Conservation (phyloP, 2,888 invertebrate genomes). For the Calliopum simillimum region DNA sequence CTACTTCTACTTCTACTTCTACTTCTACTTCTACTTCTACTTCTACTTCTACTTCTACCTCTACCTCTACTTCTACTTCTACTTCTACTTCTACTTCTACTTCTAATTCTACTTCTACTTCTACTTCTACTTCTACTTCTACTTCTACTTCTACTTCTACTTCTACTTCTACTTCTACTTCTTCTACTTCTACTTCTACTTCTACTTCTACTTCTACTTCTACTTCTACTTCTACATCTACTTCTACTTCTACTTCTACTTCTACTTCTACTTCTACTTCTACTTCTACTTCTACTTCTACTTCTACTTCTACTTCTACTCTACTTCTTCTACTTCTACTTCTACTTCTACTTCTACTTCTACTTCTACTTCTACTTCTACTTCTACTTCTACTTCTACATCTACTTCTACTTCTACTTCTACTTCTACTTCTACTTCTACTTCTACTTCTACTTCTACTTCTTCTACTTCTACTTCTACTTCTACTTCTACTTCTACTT, state of each 20-base stretch:
- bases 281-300: constrained; percentile 32
- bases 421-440: constrained; percentile 32
- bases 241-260: constrained; percentile 19
- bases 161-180: constrained; percentile 33
- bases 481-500: constrained; percentile 26
- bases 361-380: constrained; percentile 29
- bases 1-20: constrained; percentile 34
- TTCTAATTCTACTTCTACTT: constrained; percentile 34
- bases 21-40: constrained; percentile 35
- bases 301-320: constrained; percentile 31
- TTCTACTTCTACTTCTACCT: too few species aligned
- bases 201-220: constrained; percentile 29
- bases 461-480: constrained; percentile 29
- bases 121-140: constrained; percentile 35
- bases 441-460: constrained; percentile 33
- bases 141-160: constrained; percentile 35
- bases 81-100: not conserved
- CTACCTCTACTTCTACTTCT: not conserved
- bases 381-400: constrained; percentile 33
- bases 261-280: constrained; percentile 25
- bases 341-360: constrained; percentile 33
- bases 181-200: constrained; percentile 32
- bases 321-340: constrained; percentile 31
- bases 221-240: constrained; percentile 29
- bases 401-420: constrained; percentile 31